A percentile compares a stretch with the other conserved stretches of the same genome.
Conservation (phyloP, 2,113 vertebrate genomes). For the Pelusios castaneus region DNA sequence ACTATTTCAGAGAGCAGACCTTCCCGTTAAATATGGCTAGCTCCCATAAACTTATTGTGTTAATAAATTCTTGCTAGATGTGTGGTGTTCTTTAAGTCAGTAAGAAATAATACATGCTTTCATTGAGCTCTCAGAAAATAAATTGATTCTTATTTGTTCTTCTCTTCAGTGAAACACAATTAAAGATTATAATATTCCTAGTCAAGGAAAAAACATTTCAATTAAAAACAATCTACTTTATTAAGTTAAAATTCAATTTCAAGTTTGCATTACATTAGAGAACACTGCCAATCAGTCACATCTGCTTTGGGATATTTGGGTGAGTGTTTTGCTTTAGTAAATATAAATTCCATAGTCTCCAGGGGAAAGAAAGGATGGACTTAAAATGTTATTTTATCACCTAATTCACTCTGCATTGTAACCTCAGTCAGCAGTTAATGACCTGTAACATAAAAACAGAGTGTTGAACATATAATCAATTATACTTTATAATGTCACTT, state of each 20-base stretch:
- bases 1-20: neutral
- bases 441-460: constrained; percentile 2
- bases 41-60: constrained; percentile 1
- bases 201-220: constrained; percentile 14
- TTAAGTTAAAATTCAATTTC: constrained; percentile 57
- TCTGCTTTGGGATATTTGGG: neutral
- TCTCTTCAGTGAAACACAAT: constrained; percentile 55
- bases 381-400: neutral
- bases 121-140: neutral
- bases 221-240: constrained; percentile 63
- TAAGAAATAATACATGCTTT: neutral
- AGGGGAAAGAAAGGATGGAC: neutral
- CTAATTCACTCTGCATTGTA: neutral
- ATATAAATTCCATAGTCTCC: neutral
- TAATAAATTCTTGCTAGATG: neutral
- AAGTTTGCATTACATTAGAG: constrained; percentile 26
- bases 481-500: constrained; percentile 13
- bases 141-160: constrained; percentile 57
- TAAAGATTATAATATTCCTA: constrained; percentile 49
- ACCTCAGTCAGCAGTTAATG: constrained; percentile 39
- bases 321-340: neutral
- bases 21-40: constrained; percentile 19
- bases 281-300: neutral
- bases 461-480: constrained; percentile 7
- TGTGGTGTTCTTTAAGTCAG: neutral